Conservation (phyloP, 2,888 invertebrate genomes). For the Meganola albula region DNA sequence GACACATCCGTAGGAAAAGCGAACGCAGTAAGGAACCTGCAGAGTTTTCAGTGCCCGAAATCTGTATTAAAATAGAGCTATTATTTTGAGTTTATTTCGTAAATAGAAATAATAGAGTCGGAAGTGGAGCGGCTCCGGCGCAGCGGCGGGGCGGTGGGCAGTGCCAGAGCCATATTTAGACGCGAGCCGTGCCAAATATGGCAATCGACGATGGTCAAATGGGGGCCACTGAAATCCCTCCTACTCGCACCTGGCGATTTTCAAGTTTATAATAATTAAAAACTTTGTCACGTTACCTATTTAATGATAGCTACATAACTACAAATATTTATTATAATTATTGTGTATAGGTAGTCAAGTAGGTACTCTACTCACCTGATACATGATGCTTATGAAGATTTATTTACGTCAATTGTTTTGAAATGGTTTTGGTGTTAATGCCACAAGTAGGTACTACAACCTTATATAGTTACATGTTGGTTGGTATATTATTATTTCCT, state of each 20-base stretch:
- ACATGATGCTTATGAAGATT: too few relatives aligned
- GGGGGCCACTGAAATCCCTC: constrained; percentile 89
- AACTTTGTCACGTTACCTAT: constrained; percentile 67
- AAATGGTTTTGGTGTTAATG: too few relatives aligned
- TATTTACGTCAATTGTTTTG: too few relatives aligned
- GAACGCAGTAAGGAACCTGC: constrained; percentile 61
- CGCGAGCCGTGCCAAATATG: constrained; percentile 88
- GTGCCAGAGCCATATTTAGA: constrained; percentile 90
- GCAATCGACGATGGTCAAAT: constrained; percentile 86
- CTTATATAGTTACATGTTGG: too few relatives aligned
- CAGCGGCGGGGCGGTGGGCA: constrained; percentile 78
- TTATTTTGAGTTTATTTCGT: constrained; percentile 77
- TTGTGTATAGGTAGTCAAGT: too few relatives aligned
- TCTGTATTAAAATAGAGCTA: constrained; percentile 75
- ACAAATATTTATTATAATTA: too few relatives aligned
- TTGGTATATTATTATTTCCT: too few relatives aligned
- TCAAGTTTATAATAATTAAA: constrained; percentile 75
- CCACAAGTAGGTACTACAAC: too few relatives aligned
- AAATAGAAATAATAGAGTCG: constrained; percentile 78
- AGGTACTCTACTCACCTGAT: too few relatives aligned
- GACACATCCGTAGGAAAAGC: constrained; percentile 74
- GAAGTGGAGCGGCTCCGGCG: constrained; percentile 59
- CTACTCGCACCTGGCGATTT: constrained; percentile 77
- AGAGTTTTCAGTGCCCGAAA: constrained; percentile 72
- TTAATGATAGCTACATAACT: constrained; percentile 39